These are phyloP conservation scores for Boulengeromyrus knoepffleri DNA, from an alignment of 2,113 vertebrate genomes.

Conservation along the genomic window DNA sequence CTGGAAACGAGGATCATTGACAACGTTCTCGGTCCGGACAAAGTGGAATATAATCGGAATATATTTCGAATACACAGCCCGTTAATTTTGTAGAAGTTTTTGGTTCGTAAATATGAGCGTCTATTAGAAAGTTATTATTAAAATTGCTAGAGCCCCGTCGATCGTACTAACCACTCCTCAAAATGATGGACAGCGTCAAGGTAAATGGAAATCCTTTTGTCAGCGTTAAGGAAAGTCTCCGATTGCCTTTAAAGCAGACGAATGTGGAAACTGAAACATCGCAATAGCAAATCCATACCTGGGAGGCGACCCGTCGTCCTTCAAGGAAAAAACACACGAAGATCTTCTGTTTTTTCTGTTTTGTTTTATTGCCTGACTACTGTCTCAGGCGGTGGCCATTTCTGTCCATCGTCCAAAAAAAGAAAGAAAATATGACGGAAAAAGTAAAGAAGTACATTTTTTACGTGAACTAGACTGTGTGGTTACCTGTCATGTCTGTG, in stretches of 20 bases:
- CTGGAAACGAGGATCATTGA: neutral
- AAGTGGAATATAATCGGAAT: conserved; percentile 8
- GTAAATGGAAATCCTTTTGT: conserved; percentile 8
- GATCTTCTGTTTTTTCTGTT: conserved; percentile 17
- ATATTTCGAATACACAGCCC: neutral
- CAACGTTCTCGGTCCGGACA: neutral
- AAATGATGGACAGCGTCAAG: conserved; percentile 23
- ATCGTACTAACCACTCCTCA: neutral
- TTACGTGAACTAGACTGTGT: conserved; percentile 27
- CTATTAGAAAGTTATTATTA: neutral
- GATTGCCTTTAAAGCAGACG: conserved; percentile 44
- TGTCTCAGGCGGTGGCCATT: conserved; percentile 33
- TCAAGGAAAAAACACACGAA: neutral
- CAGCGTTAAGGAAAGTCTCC: conserved; percentile 16
- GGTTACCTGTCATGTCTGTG: neutral
- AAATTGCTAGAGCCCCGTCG: neutral
- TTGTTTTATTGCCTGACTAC: conserved; percentile 33
- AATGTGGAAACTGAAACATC: conserved; percentile 34
- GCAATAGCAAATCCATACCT: conserved; percentile 29
- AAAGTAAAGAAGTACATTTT: conserved; percentile 38
- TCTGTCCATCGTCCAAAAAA: conserved; percentile 37
- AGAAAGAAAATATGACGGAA: conserved; percentile 28
- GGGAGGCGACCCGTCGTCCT: conserved; percentile 32
- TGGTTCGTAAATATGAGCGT: neutral
- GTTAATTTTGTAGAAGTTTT: neutral